These are phyloP conservation scores for Nesogale talazaci DNA, from an alignment of 2,113 vertebrate genomes.

Conservation along the genomic window DNA sequence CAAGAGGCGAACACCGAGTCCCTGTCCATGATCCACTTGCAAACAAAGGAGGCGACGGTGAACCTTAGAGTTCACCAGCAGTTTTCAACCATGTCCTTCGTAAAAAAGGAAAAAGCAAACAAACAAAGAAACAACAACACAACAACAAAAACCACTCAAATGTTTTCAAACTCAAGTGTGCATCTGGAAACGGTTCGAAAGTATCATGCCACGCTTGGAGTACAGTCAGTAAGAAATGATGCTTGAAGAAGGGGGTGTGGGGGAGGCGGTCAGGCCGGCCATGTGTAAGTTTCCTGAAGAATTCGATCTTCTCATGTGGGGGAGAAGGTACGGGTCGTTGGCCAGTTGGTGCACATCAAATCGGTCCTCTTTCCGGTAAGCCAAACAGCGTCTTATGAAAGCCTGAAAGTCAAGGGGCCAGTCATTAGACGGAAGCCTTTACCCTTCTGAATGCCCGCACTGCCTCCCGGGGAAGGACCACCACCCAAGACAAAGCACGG, in stretches of 20 bases:
- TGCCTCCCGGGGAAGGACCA: neutral
- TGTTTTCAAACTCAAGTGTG: slow-evolving; percentile 86
- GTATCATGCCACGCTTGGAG: slow-evolving; percentile 83
- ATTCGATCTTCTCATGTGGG: slow-evolving; percentile 98
- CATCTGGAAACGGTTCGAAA: slow-evolving; percentile 86
- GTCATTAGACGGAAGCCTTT: slow-evolving; percentile 39
- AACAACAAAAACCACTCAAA: slow-evolving; percentile 81
- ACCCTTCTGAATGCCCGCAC: slow-evolving; percentile 16
- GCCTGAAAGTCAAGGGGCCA: slow-evolving; percentile 85
- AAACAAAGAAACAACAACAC: neutral
- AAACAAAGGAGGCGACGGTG: slow-evolving; percentile 83
- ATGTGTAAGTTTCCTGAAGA: slow-evolving; percentile 98
- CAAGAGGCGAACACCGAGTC: slow-evolving; percentile 83
- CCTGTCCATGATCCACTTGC: slow-evolving; percentile 85
- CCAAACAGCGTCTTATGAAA: slow-evolving; percentile 98
- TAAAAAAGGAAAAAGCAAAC: slow-evolving; percentile 64
- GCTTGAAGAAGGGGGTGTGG: slow-evolving; percentile 91
- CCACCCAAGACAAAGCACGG: neutral
- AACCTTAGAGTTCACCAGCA: slow-evolving; percentile 82
- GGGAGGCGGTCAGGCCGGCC: slow-evolving; percentile 90
- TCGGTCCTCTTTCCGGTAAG: slow-evolving; percentile 98
- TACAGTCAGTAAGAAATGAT: slow-evolving; percentile 95
- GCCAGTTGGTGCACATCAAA: slow-evolving; percentile 97
- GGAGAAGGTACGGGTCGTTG: slow-evolving; percentile 97
- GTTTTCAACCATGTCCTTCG: slow-evolving; percentile 83